A percentile compares a stretch with the other conserved stretches of the same genome.
These are phyloP conservation scores for Probosciger aterrimus DNA, from an alignment of 2,113 vertebrate species.

Conservation along the genomic window DNA sequence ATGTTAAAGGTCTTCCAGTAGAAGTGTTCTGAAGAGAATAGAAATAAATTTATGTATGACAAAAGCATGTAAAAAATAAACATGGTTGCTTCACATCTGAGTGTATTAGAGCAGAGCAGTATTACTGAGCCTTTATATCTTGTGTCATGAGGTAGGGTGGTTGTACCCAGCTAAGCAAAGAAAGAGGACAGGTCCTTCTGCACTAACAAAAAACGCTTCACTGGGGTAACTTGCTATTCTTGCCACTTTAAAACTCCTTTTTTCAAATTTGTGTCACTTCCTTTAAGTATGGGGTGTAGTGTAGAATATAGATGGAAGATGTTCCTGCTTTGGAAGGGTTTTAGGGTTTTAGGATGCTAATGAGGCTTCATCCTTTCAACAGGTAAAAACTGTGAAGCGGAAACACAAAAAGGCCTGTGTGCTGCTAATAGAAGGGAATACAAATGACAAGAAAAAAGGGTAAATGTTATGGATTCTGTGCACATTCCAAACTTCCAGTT, in stretches of 20 bases:
- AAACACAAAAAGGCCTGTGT: constrained; percentile 84
- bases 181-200: not conserved
- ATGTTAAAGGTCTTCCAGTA: not conserved
- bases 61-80: accelerated
- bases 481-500: accelerated
- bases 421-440: constrained; percentile 79
- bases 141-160: accelerated
- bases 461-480: constrained; percentile 15
- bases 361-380: not conserved
- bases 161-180: not conserved
- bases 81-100: accelerated
- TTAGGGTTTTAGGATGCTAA: not conserved
- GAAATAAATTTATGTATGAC: accelerated
- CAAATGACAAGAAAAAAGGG: constrained; percentile 78
- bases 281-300: not conserved
- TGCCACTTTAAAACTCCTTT: not conserved
- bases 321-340: no score
- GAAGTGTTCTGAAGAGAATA: not conserved
- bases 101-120: accelerated
- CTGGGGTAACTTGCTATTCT: not conserved
- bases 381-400: constrained; percentile 85
- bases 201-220: not conserved
- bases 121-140: accelerated
- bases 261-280: not conserved
- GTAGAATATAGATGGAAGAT: accelerated